Conservation (phyloP, 2,888 invertebrate species). For the Neoscelio sp. region DNA sequence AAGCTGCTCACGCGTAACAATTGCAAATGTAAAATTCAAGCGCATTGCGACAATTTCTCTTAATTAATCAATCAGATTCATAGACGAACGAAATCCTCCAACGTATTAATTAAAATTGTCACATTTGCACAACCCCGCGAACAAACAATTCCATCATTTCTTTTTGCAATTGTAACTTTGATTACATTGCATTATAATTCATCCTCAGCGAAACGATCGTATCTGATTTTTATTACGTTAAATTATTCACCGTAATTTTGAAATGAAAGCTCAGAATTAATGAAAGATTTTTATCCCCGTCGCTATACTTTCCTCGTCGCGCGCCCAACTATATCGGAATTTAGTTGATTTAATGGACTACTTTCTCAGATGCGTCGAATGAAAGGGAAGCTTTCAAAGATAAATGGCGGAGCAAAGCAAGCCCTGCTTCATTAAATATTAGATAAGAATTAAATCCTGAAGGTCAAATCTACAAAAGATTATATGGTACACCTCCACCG, state of each 20-base stretch:
- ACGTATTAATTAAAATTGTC: neutral
- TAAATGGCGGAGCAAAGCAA: conserved; percentile 37
- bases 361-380: conserved; percentile 45
- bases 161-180: conserved; percentile 19
- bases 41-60: neutral
- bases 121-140: neutral
- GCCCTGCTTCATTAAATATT: conserved; percentile 39
- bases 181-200: conserved; percentile 25
- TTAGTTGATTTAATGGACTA: conserved; percentile 57
- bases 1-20: no score
- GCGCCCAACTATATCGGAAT: conserved; percentile 44
- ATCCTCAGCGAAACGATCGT: neutral
- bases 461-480: conserved; percentile 24
- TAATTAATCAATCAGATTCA: conserved; percentile 9
- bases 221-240: conserved; percentile 55
- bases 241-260: conserved; percentile 46
- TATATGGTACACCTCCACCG: neutral
- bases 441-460: conserved; percentile 44
- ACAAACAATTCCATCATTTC: neutral
- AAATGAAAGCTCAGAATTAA: conserved; percentile 51
- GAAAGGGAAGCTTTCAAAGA: conserved; percentile 48
- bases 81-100: neutral
- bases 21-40: no score
- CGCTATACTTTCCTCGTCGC: conserved; percentile 18
- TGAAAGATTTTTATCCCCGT: conserved; percentile 53